Conservation (phyloP, 2,888 invertebrate genomes). For the Synergus laeviventris region DNA sequence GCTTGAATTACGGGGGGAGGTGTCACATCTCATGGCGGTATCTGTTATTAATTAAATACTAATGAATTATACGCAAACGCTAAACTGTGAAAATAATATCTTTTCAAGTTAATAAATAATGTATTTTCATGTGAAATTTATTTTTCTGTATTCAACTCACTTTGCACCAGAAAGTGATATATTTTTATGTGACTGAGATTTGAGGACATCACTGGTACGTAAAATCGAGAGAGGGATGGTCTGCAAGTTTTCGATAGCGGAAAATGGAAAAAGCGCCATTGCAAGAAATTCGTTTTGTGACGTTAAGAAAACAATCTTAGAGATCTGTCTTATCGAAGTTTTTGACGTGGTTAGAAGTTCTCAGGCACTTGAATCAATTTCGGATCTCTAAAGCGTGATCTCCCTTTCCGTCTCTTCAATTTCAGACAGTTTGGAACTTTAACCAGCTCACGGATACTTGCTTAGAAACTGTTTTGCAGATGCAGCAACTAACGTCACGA, state of each 20-base stretch:
- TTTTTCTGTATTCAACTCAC: neutral
- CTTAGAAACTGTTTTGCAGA: constrained; percentile 4
- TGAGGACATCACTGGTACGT: neutral
- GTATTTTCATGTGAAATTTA: neutral
- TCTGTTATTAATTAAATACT: too few species aligned
- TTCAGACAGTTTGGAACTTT: constrained; percentile 32
- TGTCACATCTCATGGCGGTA: too few species aligned
- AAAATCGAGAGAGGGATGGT: constrained; percentile 21
- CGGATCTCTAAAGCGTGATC: neutral
- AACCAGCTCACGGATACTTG: constrained; percentile 35
- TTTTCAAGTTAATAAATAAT: too few species aligned
- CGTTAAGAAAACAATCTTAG: constrained; percentile 28
- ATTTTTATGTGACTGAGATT: neutral
- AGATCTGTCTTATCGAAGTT: neutral
- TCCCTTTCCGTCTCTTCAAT: neutral
- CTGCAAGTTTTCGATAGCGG: neutral
- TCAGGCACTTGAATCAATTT: constrained; percentile 28
- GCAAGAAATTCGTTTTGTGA: constrained; percentile 1
- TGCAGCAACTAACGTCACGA: constrained; percentile 18
- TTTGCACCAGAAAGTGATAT: neutral
- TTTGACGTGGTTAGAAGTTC: constrained; percentile 34
- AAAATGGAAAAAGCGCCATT: constrained; percentile 3
- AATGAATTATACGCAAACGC: too few species aligned
- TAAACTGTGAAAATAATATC: too few species aligned
- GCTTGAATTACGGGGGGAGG: too few species aligned